phyloP scores from a whole-genome alignment of 2,797 vertebrate species.

The Cirrhinus molitorella region DNA sequence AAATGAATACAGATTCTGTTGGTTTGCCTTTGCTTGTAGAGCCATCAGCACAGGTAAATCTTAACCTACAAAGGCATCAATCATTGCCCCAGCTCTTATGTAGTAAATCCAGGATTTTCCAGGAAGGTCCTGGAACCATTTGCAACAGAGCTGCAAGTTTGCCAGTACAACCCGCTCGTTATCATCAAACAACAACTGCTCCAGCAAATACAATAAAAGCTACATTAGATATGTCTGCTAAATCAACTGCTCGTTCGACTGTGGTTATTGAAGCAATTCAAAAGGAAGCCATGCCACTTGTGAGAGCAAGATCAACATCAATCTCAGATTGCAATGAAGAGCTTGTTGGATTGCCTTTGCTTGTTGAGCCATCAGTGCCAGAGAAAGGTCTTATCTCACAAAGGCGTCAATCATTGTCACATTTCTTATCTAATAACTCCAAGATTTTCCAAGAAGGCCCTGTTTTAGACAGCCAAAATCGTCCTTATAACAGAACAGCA shows the following conservation, averaged over 20 bases:
- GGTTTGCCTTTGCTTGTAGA: conserved; percentile 53
- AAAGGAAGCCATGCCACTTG: conserved; percentile 68
- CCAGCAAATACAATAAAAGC: conserved; percentile 71
- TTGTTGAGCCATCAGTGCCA: conserved; percentile 29
- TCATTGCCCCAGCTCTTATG: conserved; percentile 13
- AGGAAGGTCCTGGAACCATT: conserved; percentile 38
- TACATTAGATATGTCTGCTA: conserved; percentile 76
- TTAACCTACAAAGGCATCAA: neutral
- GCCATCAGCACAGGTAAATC: neutral
- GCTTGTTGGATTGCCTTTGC: conserved; percentile 46
- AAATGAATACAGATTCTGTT: conserved; percentile 12
- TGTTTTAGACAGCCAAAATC: conserved; percentile 50
- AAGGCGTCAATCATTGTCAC: conserved; percentile 23
- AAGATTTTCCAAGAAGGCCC: conserved; percentile 29
- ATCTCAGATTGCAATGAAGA: conserved; percentile 41
- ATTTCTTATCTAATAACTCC: conserved; percentile 1
- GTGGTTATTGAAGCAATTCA: conserved; percentile 40
- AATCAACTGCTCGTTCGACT: conserved; percentile 47
- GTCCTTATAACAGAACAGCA: conserved; percentile 38
- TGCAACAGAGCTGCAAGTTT: conserved; percentile 34
- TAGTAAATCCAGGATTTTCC: neutral
- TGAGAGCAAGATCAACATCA: conserved; percentile 66
- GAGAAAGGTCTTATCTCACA: conserved; percentile 1
- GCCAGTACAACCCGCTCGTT: conserved; percentile 30
- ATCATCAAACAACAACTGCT: conserved; percentile 29